Evolutionary conservation across 2,888 invertebrate genomes (phyloP).

Genomic region (Drosophila anomalata): DNA sequence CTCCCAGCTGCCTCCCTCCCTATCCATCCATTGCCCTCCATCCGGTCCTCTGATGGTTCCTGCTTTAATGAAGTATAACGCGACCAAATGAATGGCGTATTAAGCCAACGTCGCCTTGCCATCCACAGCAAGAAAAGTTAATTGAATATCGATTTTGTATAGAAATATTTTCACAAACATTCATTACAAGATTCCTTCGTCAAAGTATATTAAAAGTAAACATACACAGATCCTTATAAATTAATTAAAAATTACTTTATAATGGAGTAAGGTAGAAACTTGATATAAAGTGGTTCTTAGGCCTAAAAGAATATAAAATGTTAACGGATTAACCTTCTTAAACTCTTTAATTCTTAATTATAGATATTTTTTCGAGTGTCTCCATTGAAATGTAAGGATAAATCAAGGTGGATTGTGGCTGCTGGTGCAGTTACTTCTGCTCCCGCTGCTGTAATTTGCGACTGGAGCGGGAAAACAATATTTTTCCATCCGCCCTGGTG

Average conservation of each 20-base stretch:
- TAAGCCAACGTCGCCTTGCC: conserved; percentile 75
- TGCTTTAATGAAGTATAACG: conserved; percentile 77
- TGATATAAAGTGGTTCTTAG: not conserved
- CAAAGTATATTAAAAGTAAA: not conserved
- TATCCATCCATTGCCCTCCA: not conserved
- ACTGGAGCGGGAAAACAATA: conserved; percentile 47
- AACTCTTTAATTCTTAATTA: not conserved
- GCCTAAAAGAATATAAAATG: not conserved
- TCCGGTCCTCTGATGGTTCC: conserved; percentile 32
- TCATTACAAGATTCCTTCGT: not conserved
- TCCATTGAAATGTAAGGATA: conserved; percentile 64
- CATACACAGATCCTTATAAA: not conserved
- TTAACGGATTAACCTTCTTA: not conserved
- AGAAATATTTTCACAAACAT: not conserved
- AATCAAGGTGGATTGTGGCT: conserved; percentile 65
- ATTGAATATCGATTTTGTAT: conserved; percentile 1
- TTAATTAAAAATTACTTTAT: not conserved
- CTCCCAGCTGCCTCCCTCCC: not conserved
- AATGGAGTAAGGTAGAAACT: not conserved
- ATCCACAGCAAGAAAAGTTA: conserved; percentile 27
- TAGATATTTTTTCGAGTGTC: conserved; percentile 13
- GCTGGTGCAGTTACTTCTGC: not conserved
- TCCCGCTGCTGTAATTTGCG: conserved; percentile 67
- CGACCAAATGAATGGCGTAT: conserved; percentile 78
- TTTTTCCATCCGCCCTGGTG: conserved; percentile 39